A percentile compares a stretch with the other conserved stretches of the same genome.
Conservation (phyloP, 2,113 vertebrate species). For the Stictonetta naevosa region DNA sequence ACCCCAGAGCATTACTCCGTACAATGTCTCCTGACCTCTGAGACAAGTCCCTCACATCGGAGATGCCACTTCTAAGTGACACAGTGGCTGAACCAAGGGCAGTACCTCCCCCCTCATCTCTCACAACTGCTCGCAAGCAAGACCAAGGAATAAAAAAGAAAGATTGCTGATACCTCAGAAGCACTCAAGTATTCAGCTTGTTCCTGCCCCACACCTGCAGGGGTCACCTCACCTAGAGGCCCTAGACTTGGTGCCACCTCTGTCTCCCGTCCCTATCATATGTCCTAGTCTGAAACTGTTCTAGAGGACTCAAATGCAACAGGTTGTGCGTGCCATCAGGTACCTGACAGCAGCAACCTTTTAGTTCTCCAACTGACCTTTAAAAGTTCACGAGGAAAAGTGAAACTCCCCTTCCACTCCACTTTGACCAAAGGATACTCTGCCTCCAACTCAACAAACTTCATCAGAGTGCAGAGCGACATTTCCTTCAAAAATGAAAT, state of each 20-base stretch:
- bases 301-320: fast-evolving
- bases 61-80: neutral
- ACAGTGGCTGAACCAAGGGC: neutral
- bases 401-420: slow-evolving; percentile 85
- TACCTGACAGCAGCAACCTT: neutral
- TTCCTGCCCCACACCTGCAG: neutral
- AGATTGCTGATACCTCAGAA: neutral
- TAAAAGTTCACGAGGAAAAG: slow-evolving; percentile 85
- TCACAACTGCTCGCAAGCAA: neutral
- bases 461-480: slow-evolving; percentile 87
- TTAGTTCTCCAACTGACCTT: slow-evolving; percentile 72
- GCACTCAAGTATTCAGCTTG: fast-evolving
- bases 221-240: neutral
- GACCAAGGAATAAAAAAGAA: neutral
- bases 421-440: slow-evolving; percentile 80
- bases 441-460: slow-evolving; percentile 87
- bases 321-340: fast-evolving
- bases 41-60: neutral
- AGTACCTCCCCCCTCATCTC: neutral
- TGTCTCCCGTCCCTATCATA: neutral
- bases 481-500: slow-evolving; percentile 75
- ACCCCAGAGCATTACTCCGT: neutral
- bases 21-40: neutral
- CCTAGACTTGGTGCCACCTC: fast-evolving
- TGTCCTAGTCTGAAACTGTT: neutral